Base-by-base conservation (phyloP, 2,888 invertebrate genomes). In the Operophtera brumata region DNA sequence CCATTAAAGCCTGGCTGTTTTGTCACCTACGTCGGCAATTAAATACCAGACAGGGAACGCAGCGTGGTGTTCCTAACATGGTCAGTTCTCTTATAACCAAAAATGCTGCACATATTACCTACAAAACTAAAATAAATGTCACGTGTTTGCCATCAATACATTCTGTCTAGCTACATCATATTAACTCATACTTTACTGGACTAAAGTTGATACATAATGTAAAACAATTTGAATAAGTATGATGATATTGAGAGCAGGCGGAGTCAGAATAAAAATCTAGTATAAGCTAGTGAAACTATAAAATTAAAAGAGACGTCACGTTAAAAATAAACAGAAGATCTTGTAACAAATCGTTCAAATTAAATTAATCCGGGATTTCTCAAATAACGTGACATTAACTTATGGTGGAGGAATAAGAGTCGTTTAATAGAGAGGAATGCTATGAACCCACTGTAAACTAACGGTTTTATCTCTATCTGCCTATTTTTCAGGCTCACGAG, bases 301-400 rank as follows among this genome's bases (percentile, higher is more conserved):
- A 34, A 6, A 34, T 2, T 57, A 57, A 66, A 60, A 66, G 61
- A 71, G 66, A 69, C 65, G 71, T 67, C 50, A 57, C 54, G 32
- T 54, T 65, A 67, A 60, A 76, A 80, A 84, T 82, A 84, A 78
- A 59, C 66, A 52, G 52, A 72, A 67, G 69, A 75, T 62, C 68
- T 69, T 58, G 66, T 78, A 79, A 84, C 82, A 81, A 84, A 83
- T 81, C 75, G 80, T 72, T 73, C 69, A 75, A 78, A 83, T 81
- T 75, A 79, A 72, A 82, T 80, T 79, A 82, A 84, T 77, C 75
- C 64, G 57, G 67, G 66, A 71, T 77, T 75, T 78, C 75, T 78
- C 77, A 80, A 80, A 80, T 79, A 74, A 77, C 78, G 75, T 84
- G 86, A 85, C 86, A 83, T 81, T 82, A 82, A 86, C 78, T 79